A percentile compares a stretch with the other conserved stretches of the same genome.
These are phyloP conservation scores for Arenicola marina DNA, from an alignment of 2,888 invertebrate genomes.

Conservation along the genomic window DNA sequence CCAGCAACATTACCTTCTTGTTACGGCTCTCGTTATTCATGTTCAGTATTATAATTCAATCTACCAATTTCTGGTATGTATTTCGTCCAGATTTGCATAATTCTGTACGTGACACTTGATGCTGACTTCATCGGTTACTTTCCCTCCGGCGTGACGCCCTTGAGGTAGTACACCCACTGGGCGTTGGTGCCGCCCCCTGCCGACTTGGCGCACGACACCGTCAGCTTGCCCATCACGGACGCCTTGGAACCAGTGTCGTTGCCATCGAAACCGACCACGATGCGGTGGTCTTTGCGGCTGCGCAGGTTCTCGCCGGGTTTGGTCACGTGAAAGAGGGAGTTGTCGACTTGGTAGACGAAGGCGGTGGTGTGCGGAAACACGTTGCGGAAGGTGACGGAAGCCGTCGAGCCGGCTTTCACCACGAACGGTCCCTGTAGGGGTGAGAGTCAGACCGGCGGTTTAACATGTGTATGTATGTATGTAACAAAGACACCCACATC, in stretches of 20 bases:
- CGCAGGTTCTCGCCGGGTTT: constrained; percentile 60
- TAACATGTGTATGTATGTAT: too few species aligned
- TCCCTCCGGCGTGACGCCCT: constrained; percentile 48
- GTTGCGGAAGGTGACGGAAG: constrained; percentile 63
- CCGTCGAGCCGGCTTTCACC: constrained; percentile 59
- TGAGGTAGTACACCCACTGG: constrained; percentile 62
- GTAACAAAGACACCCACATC: too few species aligned
- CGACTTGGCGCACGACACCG: constrained; percentile 56
- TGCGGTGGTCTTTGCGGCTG: constrained; percentile 59
- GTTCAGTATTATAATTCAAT: too few species aligned
- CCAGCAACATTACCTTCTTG: too few species aligned
- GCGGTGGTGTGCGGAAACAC: constrained; percentile 60
- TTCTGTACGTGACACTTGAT: too few species aligned
- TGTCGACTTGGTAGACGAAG: constrained; percentile 62
- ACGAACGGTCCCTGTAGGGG: constrained; percentile 61
- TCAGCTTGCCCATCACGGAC: constrained; percentile 60
- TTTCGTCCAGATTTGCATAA: too few species aligned
- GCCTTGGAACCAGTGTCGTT: constrained; percentile 54
- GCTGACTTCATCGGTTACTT: too few species aligned
- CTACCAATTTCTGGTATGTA: too few species aligned
- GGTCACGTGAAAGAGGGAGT: constrained; percentile 61
- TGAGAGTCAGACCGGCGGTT: too few species aligned
- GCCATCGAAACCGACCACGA: constrained; percentile 61
- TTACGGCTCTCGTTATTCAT: too few species aligned
- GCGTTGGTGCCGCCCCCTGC: constrained; percentile 55